Evolutionary conservation across 2,888 invertebrate genomes (phyloP).

Genomic region (Amitus sp.): DNA sequence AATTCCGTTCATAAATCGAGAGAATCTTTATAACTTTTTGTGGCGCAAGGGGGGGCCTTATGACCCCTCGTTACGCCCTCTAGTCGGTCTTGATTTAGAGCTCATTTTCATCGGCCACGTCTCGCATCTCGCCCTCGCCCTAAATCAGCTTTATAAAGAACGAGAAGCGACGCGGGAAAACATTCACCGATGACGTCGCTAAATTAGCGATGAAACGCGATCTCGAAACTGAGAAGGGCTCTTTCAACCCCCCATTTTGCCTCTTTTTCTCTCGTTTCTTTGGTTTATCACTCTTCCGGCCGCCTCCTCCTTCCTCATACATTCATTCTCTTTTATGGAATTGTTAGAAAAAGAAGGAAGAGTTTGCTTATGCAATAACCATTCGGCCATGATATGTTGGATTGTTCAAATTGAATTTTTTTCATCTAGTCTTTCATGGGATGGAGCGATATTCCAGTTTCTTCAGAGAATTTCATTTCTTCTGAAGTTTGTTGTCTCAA

Average conservation of each 20-base stretch:
- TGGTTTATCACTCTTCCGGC: neutral
- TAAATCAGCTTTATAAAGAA: constrained; percentile 34
- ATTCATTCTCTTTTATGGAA: constrained; percentile 20
- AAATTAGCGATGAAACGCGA: constrained; percentile 42
- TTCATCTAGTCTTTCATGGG: neutral
- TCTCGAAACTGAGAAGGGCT: constrained; percentile 13
- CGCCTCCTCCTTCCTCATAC: constrained; percentile 10
- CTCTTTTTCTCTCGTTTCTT: constrained; percentile 16
- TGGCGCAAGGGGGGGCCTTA: neutral
- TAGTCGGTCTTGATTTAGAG: constrained; percentile 43
- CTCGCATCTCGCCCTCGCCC: constrained; percentile 30
- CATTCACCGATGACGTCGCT: constrained; percentile 39
- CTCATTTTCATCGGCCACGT: constrained; percentile 53
- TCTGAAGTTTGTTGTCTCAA: too few species aligned
- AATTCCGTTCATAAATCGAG: too few species aligned
- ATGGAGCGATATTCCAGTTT: too few species aligned
- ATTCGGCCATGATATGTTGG: constrained; percentile 22
- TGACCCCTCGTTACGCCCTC: constrained; percentile 32
- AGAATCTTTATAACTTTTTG: neutral
- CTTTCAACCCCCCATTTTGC: constrained; percentile 12
- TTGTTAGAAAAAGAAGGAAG: constrained; percentile 11
- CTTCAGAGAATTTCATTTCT: too few species aligned
- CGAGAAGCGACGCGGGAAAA: constrained; percentile 25
- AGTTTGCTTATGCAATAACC: constrained; percentile 31
- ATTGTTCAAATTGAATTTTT: constrained; percentile 12